Conservation (phyloP, 2,797 vertebrate genomes). For the Chaetodon trifasciatus region DNA sequence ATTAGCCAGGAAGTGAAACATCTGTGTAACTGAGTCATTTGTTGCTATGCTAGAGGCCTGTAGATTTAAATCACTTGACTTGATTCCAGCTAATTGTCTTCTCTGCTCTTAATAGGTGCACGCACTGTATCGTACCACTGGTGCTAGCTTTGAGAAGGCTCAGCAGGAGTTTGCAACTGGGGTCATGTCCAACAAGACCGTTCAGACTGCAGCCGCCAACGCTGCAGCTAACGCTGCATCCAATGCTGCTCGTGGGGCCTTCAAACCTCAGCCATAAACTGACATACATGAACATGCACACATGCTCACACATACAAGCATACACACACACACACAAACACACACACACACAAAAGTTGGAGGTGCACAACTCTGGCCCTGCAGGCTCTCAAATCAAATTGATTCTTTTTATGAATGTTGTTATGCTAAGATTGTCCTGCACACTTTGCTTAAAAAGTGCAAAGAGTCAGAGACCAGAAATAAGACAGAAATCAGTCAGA, state of each 20-base stretch:
- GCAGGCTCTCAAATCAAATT: constrained; percentile 49
- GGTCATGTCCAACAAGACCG: constrained; percentile 99
- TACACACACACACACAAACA: constrained; percentile 8
- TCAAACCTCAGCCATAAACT: constrained; percentile 85
- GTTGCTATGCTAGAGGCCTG: neutral
- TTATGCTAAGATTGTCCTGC: constrained; percentile 28
- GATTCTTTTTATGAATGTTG: constrained; percentile 55
- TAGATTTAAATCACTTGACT: neutral
- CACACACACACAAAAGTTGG: constrained; percentile 46
- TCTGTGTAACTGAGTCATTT: neutral
- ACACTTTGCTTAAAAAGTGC: constrained; percentile 40
- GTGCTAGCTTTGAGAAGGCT: constrained; percentile 98
- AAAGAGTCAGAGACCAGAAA: constrained; percentile 25
- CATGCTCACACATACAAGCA: constrained; percentile 20
- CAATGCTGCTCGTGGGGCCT: constrained; percentile 88
- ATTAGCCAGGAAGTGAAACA: constrained; percentile 18
- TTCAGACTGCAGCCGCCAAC: constrained; percentile 95
- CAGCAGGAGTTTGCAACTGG: constrained; percentile 98
- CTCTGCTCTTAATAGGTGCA: constrained; percentile 88
- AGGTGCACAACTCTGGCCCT: constrained; percentile 70
- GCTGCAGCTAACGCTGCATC: constrained; percentile 93
- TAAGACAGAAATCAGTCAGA: constrained; percentile 16
- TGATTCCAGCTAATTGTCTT: neutral
- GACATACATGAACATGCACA: constrained; percentile 4
- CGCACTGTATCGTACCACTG: constrained; percentile 96